Percentiles rank a stretch among this genome's conserved stretches.
Evolutionary conservation across 2,113 vertebrate species (phyloP).

Genomic region (Apus apus): DNA sequence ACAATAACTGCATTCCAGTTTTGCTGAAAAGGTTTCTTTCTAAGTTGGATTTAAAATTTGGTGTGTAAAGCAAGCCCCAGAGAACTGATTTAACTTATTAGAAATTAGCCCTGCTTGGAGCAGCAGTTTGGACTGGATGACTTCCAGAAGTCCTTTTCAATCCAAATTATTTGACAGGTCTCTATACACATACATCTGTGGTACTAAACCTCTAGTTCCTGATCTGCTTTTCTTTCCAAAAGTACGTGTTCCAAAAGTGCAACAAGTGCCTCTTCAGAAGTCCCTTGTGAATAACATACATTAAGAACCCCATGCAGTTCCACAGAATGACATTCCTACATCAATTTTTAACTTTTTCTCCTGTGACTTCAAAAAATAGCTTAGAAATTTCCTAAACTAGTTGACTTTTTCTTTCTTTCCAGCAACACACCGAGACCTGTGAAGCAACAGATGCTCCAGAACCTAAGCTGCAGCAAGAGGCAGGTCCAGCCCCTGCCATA

Average conservation of each 20-base stretch:
- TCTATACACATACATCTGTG: background rate
- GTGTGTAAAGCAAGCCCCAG: background rate
- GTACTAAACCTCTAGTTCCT: slow-evolving; percentile 20
- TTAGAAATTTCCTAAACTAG: background rate
- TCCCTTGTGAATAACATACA: background rate
- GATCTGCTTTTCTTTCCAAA: slow-evolving; percentile 22
- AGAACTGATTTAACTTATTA: background rate
- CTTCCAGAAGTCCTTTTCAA: slow-evolving; percentile 48
- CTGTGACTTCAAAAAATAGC: slow-evolving; percentile 20
- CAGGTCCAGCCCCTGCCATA: background rate
- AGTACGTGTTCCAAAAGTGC: background rate
- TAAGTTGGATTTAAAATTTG: background rate
- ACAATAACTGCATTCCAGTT: background rate
- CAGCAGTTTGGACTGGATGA: slow-evolving; percentile 27
- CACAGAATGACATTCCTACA: background rate
- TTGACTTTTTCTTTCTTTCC: background rate
- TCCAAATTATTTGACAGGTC: slow-evolving; percentile 4
- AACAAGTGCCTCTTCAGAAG: slow-evolving; percentile 30
- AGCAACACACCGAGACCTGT: slow-evolving; percentile 84
- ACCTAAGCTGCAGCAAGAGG: background rate
- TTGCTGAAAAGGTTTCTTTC: slow-evolving; percentile 28
- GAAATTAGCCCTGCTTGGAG: background rate
- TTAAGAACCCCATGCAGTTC: slow-evolving; percentile 14
- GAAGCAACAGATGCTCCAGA: slow-evolving; percentile 75
- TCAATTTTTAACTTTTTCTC: background rate